These are phyloP conservation scores for Lasioglossum zephyrum DNA, from an alignment of 2,888 invertebrate species.

Conservation along the genomic window DNA sequence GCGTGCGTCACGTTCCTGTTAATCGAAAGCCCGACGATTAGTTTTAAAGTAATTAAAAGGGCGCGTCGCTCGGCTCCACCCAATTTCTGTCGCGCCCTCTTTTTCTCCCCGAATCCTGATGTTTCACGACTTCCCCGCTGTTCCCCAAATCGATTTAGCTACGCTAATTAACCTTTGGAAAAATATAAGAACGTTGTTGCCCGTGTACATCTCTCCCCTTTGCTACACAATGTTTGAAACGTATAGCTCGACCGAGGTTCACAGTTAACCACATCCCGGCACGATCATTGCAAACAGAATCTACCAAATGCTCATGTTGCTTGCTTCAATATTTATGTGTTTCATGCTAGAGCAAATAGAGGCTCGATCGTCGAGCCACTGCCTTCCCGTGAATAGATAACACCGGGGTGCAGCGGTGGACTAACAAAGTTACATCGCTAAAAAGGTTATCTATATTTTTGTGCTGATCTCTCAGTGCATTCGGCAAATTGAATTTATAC, in stretches of 20 bases:
- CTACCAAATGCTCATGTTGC: not conserved
- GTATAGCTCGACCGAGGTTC: not conserved
- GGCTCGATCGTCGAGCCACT: not conserved
- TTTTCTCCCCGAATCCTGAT: not conserved
- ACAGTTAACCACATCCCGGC: no score
- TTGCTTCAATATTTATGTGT: not conserved
- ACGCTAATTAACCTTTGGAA: not conserved
- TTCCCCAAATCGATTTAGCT: not conserved
- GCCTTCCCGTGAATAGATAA: not conserved
- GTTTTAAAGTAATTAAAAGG: slow-evolving; percentile 11
- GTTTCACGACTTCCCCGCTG: not conserved
- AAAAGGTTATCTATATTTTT: not conserved
- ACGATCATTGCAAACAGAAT: not conserved
- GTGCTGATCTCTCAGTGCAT: not conserved
- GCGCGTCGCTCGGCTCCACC: not conserved
- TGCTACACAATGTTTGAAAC: not conserved
- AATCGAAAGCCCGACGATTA: slow-evolving; percentile 35
- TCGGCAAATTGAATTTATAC: not conserved
- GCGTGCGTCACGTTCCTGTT: not conserved
- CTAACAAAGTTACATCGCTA: not conserved
- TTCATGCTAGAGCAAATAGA: not conserved
- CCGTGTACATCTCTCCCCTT: not conserved
- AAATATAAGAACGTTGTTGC: not conserved
- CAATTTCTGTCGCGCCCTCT: not conserved
- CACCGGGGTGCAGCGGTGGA: not conserved